A percentile compares a stretch with the other conserved stretches of the same genome.
phyloP scores from a whole-genome alignment of 2,888 invertebrate species.

The Cremastinae sp. region DNA sequence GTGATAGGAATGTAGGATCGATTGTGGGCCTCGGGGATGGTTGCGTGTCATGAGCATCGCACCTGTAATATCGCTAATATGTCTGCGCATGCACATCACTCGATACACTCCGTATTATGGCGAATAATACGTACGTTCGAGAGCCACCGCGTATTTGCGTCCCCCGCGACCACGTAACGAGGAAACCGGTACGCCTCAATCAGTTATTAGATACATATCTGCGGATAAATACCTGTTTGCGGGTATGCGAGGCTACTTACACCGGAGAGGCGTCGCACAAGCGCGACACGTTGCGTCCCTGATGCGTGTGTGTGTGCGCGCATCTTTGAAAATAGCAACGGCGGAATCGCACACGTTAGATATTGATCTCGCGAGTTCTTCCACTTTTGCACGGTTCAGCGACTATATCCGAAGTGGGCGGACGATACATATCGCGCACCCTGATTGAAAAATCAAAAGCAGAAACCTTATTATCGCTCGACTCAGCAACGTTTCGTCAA shows the following conservation, averaged over 20 bases:
- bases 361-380: too few relatives aligned
- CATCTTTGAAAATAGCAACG: constrained; percentile 31
- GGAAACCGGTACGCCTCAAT: constrained; percentile 54
- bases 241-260: constrained; percentile 48
- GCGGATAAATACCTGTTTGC: constrained; percentile 54
- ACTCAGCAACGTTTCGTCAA: too few relatives aligned
- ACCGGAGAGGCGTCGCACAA: constrained; percentile 51
- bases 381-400: too few relatives aligned
- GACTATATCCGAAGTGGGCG: too few relatives aligned
- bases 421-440: too few relatives aligned
- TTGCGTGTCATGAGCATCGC: constrained; percentile 53
- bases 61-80: constrained; percentile 56
- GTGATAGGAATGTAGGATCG: constrained; percentile 46
- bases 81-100: constrained; percentile 24
- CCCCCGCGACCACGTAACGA: background rate
- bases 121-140: background rate
- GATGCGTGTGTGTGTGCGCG: background rate
- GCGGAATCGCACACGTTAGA: too few relatives aligned
- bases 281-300: background rate
- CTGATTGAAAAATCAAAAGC: too few relatives aligned
- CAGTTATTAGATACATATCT: constrained; percentile 60
- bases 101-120: constrained; percentile 32
- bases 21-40: constrained; percentile 34
- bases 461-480: too few relatives aligned
- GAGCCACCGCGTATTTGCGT: background rate